A percentile compares a stretch with the other conserved stretches of the same genome.
These are phyloP conservation scores for Toxostoma redivivum DNA, from an alignment of 2,113 vertebrate genomes.

Conservation along the genomic window DNA sequence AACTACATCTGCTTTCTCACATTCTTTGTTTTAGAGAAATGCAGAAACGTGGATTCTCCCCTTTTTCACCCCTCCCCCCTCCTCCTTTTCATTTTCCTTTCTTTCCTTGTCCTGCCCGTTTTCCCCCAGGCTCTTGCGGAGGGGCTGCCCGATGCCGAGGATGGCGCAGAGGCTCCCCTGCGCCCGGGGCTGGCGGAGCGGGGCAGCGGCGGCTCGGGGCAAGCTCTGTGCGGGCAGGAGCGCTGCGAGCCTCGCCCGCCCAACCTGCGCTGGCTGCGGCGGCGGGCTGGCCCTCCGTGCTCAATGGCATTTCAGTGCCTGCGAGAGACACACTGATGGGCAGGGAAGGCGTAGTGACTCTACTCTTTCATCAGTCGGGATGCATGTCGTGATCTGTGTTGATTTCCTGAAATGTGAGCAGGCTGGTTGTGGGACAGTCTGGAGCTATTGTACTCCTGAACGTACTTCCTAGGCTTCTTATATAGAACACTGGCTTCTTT, in stretches of 20 bases:
- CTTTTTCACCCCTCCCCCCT: background rate
- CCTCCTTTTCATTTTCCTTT: no score
- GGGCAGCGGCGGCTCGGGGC: background rate
- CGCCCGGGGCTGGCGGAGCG: background rate
- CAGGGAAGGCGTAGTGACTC: background rate
- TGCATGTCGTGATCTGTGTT: background rate
- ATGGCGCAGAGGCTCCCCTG: constrained; percentile 40
- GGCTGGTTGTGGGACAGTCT: background rate
- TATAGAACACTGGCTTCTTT: background rate
- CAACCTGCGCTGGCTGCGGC: background rate
- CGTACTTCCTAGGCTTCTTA: background rate
- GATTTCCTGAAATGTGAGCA: background rate
- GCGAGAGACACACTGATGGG: background rate
- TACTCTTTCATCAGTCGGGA: background rate
- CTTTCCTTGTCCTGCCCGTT: background rate
- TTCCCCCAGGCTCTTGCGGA: background rate
- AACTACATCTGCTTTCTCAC: constrained; percentile 43
- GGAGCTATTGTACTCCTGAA: background rate
- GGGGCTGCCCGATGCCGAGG: background rate
- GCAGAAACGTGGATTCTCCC: background rate
- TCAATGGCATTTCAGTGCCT: background rate
- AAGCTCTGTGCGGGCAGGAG: background rate
- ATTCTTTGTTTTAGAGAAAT: constrained; percentile 66
- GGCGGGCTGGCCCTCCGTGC: fast-evolving
- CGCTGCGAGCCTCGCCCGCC: background rate